phyloP scores from a whole-genome alignment of 2,113 vertebrate genomes.

The Aegotheles bennettii region DNA sequence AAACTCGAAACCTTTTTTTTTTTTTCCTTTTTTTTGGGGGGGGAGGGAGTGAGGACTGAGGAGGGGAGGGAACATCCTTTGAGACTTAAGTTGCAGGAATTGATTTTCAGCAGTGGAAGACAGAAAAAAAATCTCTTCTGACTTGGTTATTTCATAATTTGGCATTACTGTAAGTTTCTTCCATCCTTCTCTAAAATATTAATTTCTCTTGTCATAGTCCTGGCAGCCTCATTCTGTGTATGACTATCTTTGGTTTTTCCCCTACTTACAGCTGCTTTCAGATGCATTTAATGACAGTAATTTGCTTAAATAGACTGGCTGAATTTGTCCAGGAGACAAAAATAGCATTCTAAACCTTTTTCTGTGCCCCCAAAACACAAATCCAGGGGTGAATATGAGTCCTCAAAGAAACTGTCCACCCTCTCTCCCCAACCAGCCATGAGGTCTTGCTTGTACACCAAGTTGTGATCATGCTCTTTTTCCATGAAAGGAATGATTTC shows the following conservation, averaged over 20 bases:
- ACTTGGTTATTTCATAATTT: slow-evolving; percentile 20
- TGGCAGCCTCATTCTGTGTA: not conserved
- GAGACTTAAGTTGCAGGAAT: not conserved
- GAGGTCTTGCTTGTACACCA: not conserved
- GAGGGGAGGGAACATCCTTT: not conserved
- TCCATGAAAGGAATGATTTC: not conserved
- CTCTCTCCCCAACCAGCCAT: rapidly evolving
- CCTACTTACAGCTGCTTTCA: not conserved
- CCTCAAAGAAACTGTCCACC: not conserved
- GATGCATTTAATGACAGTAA: not conserved
- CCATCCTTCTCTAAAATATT: slow-evolving; percentile 12
- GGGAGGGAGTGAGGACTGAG: not conserved
- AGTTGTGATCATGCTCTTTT: not conserved
- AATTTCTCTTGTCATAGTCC: not conserved
- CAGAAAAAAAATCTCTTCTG: slow-evolving; percentile 1
- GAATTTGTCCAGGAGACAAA: not conserved
- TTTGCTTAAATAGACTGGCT: not conserved
- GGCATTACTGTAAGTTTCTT: not conserved
- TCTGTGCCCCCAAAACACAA: not conserved
- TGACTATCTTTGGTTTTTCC: not conserved
- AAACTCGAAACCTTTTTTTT: not conserved
- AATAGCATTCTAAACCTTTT: not conserved
- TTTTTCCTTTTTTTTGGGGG: no score
- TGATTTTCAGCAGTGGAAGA: not conserved
- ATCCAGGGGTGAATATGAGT: not conserved